Percentiles rank a stretch among this genome's conserved stretches.
Evolutionary conservation across 2,888 invertebrate genomes (phyloP).

Genomic region (Hypsopygia costalis): DNA sequence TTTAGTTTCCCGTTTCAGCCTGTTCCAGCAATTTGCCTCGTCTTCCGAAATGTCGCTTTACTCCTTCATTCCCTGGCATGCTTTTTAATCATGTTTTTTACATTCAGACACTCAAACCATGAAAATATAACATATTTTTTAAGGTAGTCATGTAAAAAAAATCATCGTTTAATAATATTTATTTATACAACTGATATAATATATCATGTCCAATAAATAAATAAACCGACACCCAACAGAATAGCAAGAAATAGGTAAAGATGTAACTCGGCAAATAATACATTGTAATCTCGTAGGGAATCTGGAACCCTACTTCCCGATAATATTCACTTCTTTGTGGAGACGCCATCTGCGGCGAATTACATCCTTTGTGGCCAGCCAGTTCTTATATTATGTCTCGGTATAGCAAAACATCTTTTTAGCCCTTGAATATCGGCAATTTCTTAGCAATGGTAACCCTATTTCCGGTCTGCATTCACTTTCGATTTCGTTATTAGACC

Average conservation of each 20-base stretch:
- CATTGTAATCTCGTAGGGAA: not conserved
- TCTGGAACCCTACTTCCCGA: constrained; percentile 5
- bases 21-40: too few relatives aligned
- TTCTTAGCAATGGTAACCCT: constrained; percentile 18
- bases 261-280: constrained; percentile 2
- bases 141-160: too few relatives aligned
- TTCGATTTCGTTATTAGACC: not conserved
- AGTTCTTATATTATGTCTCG: constrained; percentile 39
- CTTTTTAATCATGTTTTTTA: too few relatives aligned
- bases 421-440: constrained; percentile 31
- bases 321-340: constrained; percentile 51
- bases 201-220: too few relatives aligned
- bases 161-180: too few relatives aligned
- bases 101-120: too few relatives aligned
- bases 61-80: too few relatives aligned
- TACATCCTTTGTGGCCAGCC: constrained; percentile 50
- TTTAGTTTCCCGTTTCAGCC: too few relatives aligned
- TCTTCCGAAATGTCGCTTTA: too few relatives aligned
- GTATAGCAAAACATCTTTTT: constrained; percentile 38
- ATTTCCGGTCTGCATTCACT: not conserved
- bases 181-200: too few relatives aligned
- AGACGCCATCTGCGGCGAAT: constrained; percentile 53
- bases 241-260: not conserved
- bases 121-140: too few relatives aligned
- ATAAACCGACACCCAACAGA: not conserved